Evolutionary conservation across 2,113 vertebrate genomes (phyloP), one percentile per base, ranked within the genome.

Genomic region (Sapayoa aenigma): DNA sequence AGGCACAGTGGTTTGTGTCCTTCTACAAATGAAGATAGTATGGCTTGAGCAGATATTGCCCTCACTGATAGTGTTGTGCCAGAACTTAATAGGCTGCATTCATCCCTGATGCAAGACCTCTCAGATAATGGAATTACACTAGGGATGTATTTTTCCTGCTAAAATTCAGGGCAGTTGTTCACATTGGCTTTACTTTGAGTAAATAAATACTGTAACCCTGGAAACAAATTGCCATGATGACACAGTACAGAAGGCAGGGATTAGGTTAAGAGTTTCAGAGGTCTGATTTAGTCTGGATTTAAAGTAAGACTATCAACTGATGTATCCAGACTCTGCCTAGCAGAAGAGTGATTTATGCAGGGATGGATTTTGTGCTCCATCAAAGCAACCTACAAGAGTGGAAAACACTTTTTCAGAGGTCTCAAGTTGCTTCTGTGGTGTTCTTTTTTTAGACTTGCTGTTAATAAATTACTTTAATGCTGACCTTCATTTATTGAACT

Each of bases 191-290:
- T 72, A 47, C 42, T 59, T 83, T 76, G 42, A 56, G n/a, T 87
- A 93, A 90, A 81, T 90, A 81, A 91, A 88, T 90, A 82, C 69
- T 55, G 90, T 96, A 89, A 84, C 84, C 89, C 69, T 97, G 92
- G 93, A 79, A 94, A 96, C 88, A 84, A 94, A 95, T 93, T 91
- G 92, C 58, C 69, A n/a, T 33, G 49, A 93, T 96, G 86, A 79
- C 88, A 46, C 46, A 90, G 80, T 68, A 89, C 33, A 65, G 88
- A 90, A 86, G 73, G 74, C 74, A 89, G 46, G 73, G 73, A 92
- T 93, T 96, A 95, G 53, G 69, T 82, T 94, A 87, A 91, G 91
- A 89, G 68, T 94, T 96, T 94, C 50, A 68, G 69, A 90, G 49
- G 49, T 89, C 63, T 93, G 69, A 84, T 87, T 91, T 89, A 92